Evolutionary conservation across 2,888 invertebrate species (phyloP).

Genomic region (Chorisops tibialis): DNA sequence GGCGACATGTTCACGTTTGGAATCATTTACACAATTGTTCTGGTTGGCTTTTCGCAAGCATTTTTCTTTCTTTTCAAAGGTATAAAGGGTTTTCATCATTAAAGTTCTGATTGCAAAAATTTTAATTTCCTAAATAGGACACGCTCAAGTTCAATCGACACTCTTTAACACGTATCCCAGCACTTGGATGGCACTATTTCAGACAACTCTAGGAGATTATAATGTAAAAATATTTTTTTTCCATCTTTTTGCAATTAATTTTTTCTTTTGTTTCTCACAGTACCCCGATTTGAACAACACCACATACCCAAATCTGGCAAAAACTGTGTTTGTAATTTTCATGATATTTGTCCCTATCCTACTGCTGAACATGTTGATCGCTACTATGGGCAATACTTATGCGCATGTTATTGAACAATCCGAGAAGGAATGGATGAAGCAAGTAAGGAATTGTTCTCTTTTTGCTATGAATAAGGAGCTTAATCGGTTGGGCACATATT

Average conservation of each 20-base stretch:
- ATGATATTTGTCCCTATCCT: slow-evolving; percentile 98
- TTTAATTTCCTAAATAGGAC: slow-evolving; percentile 55
- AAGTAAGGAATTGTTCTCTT: slow-evolving; percentile 54
- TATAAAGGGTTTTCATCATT: slow-evolving; percentile 30
- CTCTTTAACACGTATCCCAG: slow-evolving; percentile 80
- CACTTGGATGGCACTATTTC: slow-evolving; percentile 97
- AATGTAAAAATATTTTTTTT: slow-evolving; percentile 65
- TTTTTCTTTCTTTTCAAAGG: slow-evolving; percentile 92
- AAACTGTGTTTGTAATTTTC: slow-evolving; percentile 94
- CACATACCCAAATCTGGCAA: slow-evolving; percentile 86
- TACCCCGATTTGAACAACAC: slow-evolving; percentile 88
- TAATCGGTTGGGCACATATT: slow-evolving; percentile 17
- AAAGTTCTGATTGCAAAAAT: background rate
- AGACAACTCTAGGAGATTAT: slow-evolving; percentile 96
- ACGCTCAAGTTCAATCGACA: slow-evolving; percentile 75
- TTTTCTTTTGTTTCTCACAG: slow-evolving; percentile 54
- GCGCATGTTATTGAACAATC: slow-evolving; percentile 97
- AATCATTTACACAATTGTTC: slow-evolving; percentile 91
- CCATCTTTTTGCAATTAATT: background rate
- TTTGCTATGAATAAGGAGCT: background rate
- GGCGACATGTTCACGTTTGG: slow-evolving; percentile 99
- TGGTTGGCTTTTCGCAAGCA: slow-evolving; percentile 95
- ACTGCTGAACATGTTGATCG: slow-evolving; percentile 93
- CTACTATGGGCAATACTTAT: slow-evolving; percentile 99
- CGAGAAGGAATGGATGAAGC: slow-evolving; percentile 98